These are phyloP conservation scores for Zaprionus africanus DNA, from an alignment of 1,140 invertebrate species.

Conservation along the genomic window DNA sequence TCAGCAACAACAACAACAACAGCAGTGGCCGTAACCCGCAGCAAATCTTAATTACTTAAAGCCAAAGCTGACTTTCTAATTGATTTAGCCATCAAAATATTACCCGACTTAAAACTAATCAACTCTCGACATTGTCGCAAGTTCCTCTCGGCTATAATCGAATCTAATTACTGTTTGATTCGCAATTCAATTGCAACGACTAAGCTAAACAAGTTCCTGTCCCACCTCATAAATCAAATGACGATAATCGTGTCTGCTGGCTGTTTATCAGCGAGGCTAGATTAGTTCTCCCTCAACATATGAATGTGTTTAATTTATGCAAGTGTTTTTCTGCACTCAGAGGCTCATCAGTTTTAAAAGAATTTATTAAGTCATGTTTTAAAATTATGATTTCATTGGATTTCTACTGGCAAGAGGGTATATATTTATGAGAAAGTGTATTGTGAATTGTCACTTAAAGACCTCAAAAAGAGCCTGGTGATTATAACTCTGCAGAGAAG, in stretches of 20 bases:
- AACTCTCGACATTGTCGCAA: not conserved
- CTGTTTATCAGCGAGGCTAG: constrained; percentile 2
- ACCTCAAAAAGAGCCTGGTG: too few relatives aligned
- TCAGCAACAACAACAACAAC: constrained; percentile 13
- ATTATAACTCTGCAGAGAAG: too few relatives aligned
- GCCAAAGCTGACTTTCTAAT: constrained; percentile 54
- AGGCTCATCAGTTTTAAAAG: too few relatives aligned
- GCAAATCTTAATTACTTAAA: constrained; percentile 50
- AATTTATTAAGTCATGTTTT: too few relatives aligned
- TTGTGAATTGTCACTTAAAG: too few relatives aligned
- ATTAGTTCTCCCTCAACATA: not conserved
- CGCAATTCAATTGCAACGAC: not conserved
- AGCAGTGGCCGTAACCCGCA: constrained; percentile 10
- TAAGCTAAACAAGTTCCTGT: constrained; percentile 36
- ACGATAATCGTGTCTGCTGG: not conserved
- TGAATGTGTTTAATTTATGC: not conserved
- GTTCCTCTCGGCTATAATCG: not conserved
- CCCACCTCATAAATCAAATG: constrained; percentile 17
- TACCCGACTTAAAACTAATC: not conserved
- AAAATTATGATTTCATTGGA: fast-evolving
- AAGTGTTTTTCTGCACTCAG: too few relatives aligned
- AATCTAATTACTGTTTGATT: constrained; percentile 37
- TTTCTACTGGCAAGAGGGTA: fast-evolving
- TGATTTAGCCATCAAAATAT: constrained; percentile 62
- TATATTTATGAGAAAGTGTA: too few relatives aligned